Evolutionary conservation across 2,888 invertebrate species (phyloP), one percentile per base, ranked within the genome.

Genomic region (Chloromyia formosa): DNA sequence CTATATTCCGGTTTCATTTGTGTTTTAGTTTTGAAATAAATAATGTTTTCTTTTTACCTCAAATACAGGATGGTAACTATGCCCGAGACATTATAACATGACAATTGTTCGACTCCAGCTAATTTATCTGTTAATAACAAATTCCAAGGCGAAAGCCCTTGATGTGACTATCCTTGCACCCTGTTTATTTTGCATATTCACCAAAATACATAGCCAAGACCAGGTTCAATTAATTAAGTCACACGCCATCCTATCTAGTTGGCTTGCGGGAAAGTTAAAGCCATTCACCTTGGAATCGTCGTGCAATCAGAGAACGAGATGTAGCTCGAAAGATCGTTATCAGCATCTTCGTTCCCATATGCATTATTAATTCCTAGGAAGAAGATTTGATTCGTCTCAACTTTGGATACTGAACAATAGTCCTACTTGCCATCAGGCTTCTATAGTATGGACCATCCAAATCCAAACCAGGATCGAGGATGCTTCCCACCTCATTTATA

Each of bases 241-340:
- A 71, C 71, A 71, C 71, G 56, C 71, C 40, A 56, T 40, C 20
- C 18, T 14, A 45, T 14, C n/a, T 49, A 9, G 45, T 56, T 14
- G 20, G 71, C 58, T 40, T 71, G 71, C 71, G 42, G 58, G 20
- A 42, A 53, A 35, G 56, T 20, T 22, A 12, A 56, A 22, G 58
- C 49, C 35, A 53, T 69, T 54, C 64, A 66, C 75, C 73, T 75
- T 64, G 61, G 69, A 62, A 74, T 75, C 71, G 56, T 56, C 18
- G 75, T 62, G 54, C 74, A 75, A 75, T 75, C 75, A 62, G 56
- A 69, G 73, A 73, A 75, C 62, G 62, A 75, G 68, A 73, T 75
- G 69, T 75, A 58, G 66, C 71, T 56, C 76, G 61, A 71, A 64
- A 16, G 76, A 76, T 76, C 64, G 35, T 62, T 76, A 76, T 76